These are phyloP conservation scores for Drosophila neutralis DNA, from an alignment of 2,888 invertebrate genomes.

Conservation along the genomic window DNA sequence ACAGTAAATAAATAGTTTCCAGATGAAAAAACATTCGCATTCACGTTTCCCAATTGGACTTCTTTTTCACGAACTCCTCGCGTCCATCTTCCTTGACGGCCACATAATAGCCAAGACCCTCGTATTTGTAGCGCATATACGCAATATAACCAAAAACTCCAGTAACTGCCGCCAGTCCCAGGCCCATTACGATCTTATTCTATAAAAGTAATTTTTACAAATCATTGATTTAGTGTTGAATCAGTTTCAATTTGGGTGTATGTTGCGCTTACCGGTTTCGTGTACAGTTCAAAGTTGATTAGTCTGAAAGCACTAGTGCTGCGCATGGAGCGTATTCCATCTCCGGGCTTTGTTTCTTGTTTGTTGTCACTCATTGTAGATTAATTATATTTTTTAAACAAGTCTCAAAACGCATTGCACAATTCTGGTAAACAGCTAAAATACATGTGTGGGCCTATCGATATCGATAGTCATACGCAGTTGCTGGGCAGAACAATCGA, in stretches of 20 bases:
- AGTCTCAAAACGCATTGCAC: constrained; percentile 38
- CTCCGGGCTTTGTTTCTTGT: constrained; percentile 63
- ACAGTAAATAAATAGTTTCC: constrained; percentile 74
- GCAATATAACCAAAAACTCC: constrained; percentile 92
- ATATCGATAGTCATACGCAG: constrained; percentile 19
- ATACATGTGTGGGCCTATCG: constrained; percentile 7
- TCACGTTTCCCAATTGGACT: constrained; percentile 90
- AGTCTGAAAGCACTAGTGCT: constrained; percentile 91
- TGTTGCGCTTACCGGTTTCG: constrained; percentile 91
- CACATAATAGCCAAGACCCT: constrained; percentile 91
- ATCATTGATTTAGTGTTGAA: not conserved
- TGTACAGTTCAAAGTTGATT: constrained; percentile 95
- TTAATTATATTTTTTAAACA: not conserved
- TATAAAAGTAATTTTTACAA: constrained; percentile 82
- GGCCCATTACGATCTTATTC: constrained; percentile 94
- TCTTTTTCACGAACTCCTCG: constrained; percentile 86
- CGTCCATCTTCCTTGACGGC: constrained; percentile 92
- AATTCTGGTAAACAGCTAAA: constrained; percentile 42
- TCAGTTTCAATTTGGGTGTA: constrained; percentile 55
- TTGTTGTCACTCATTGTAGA: constrained; percentile 50
- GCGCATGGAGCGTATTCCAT: constrained; percentile 67
- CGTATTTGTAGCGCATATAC: constrained; percentile 93
- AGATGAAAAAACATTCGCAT: constrained; percentile 6
- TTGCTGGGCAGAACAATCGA: not conserved
- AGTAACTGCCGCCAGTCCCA: constrained; percentile 91